Conservation (phyloP, 2,113 vertebrate genomes). For the Corythornis cristatus region DNA sequence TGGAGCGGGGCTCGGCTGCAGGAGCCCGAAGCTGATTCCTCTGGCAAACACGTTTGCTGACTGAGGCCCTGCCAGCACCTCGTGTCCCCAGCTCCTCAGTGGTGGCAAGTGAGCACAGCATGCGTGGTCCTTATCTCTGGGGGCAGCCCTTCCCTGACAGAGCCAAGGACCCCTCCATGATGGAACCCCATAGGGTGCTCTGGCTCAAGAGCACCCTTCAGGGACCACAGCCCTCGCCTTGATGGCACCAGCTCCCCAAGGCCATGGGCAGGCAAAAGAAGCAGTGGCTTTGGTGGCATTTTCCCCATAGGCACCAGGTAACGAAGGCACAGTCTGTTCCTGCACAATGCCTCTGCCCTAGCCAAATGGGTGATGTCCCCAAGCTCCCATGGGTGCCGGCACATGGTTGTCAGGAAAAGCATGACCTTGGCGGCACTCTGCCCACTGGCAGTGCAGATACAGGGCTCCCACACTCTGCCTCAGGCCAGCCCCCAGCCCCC, state of each 20-base stretch:
- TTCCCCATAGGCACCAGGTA: neutral
- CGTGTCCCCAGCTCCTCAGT: neutral
- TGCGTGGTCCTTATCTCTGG: neutral
- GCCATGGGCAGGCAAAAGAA: neutral
- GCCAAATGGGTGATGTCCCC: neutral
- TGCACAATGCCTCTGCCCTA: neutral
- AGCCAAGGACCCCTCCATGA: neutral
- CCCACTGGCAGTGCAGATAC: accelerated
- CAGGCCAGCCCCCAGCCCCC: neutral
- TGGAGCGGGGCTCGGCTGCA: too few relatives aligned
- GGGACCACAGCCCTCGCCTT: accelerated
- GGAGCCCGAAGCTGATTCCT: conserved; percentile 3
- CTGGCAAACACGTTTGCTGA: neutral
- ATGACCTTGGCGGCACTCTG: neutral
- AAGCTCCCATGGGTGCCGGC: neutral
- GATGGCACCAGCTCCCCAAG: neutral
- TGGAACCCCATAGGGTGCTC: accelerated
- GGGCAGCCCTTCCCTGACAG: neutral
- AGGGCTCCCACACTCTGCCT: neutral
- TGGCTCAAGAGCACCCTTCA: neutral
- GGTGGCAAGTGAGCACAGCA: accelerated
- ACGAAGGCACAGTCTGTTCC: neutral
- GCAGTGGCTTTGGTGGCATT: accelerated
- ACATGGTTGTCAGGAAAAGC: accelerated
- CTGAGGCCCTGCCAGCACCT: neutral